Conservation (phyloP, 2,113 vertebrate species). For the Xyliphius kryptos region DNA sequence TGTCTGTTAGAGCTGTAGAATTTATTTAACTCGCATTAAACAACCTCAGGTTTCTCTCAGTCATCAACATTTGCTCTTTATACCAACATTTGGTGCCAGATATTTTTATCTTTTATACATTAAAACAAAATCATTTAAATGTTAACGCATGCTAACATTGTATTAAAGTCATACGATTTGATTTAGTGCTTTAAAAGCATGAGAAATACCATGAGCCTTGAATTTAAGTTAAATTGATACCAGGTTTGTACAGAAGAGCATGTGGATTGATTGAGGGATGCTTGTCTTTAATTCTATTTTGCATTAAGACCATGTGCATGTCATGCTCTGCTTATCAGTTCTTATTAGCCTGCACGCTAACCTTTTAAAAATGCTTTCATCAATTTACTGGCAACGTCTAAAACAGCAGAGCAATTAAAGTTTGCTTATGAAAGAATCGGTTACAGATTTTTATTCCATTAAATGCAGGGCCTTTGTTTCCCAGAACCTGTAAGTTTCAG, state of each 20-base stretch:
- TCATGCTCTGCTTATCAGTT: slow-evolving; percentile 21
- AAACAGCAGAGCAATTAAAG: neutral
- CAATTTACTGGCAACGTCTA: neutral
- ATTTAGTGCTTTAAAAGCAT: too few species aligned
- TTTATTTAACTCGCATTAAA: slow-evolving; percentile 8
- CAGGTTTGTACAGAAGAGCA: slow-evolving; percentile 24
- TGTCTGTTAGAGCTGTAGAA: slow-evolving; percentile 2
- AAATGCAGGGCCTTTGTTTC: too few species aligned
- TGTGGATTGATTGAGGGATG: slow-evolving; percentile 12
- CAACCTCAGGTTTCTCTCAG: neutral
- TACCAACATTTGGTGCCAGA: slow-evolving; percentile 13
- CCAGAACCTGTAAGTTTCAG: too few species aligned
- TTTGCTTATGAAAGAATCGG: too few species aligned
- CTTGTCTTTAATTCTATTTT: slow-evolving; percentile 14
- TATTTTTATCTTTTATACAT: too few species aligned
- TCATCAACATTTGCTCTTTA: slow-evolving; percentile 14
- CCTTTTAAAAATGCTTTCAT: slow-evolving; percentile 6
- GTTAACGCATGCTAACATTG: too few species aligned
- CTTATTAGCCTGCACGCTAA: slow-evolving; percentile 29
- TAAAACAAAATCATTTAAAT: too few species aligned
- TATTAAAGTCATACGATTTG: too few species aligned
- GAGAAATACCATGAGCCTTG: neutral
- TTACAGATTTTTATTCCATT: too few species aligned
- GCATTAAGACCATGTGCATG: slow-evolving; percentile 28
- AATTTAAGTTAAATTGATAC: slow-evolving; percentile 3